Evolutionary conservation across 2,113 vertebrate species (phyloP).

Genomic region (Vidua chalybeata): DNA sequence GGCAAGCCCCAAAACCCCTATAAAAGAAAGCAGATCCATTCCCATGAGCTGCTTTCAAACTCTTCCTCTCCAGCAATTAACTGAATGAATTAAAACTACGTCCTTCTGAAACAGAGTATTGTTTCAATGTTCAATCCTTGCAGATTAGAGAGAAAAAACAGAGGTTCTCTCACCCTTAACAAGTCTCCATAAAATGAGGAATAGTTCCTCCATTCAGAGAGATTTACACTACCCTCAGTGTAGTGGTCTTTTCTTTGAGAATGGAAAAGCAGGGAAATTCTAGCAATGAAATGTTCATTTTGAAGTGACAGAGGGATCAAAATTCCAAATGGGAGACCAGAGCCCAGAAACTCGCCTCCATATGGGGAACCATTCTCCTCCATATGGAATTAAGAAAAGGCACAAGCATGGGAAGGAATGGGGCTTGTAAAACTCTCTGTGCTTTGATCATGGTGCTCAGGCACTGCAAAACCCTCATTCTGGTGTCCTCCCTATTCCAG

Average conservation of each 20-base stretch:
- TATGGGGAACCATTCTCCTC: neutral
- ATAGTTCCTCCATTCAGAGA: neutral
- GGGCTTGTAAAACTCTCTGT: neutral
- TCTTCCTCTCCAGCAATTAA: neutral
- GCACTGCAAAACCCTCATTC: neutral
- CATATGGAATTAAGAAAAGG: accelerated
- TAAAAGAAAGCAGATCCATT: neutral
- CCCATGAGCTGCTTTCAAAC: neutral
- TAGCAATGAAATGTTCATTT: neutral
- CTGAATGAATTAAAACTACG: neutral
- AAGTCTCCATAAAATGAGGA: neutral
- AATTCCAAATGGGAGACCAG: neutral
- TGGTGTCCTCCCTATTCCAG: neutral
- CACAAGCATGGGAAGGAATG: neutral
- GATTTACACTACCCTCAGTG: neutral
- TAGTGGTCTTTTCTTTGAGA: neutral
- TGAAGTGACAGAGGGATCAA: neutral
- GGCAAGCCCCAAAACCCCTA: neutral
- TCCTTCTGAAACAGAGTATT: neutral
- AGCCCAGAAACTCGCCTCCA: neutral
- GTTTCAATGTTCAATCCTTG: neutral
- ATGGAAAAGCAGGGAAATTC: neutral
- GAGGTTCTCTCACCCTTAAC: neutral
- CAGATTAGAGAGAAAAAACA: neutral
- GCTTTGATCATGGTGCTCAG: neutral